A percentile compares a stretch with the other conserved stretches of the same genome.
Evolutionary conservation across 2,888 invertebrate species (phyloP).

Genomic region (Doris montereyensis): DNA sequence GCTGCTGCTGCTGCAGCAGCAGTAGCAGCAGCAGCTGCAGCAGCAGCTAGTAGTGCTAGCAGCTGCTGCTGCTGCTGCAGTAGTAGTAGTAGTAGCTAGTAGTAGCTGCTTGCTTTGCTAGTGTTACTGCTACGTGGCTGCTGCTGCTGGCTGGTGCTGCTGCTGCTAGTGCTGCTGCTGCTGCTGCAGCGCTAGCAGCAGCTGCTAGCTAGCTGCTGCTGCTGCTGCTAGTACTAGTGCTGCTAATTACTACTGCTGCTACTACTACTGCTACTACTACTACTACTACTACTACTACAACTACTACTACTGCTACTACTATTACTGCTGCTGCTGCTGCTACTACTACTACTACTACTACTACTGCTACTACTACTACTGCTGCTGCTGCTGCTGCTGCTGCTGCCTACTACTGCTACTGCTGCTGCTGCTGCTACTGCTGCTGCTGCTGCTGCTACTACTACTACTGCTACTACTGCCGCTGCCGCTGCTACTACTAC

Average conservation of each 20-base stretch:
- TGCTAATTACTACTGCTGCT: neutral
- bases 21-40: no score
- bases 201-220: neutral
- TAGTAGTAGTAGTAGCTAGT: no score
- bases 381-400: neutral
- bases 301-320: conserved; percentile 11
- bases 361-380: conserved; percentile 26
- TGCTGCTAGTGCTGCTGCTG: neutral
- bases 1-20: no score
- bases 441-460: conserved; percentile 20
- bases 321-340: neutral
- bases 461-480: conserved; percentile 25
- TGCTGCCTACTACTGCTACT: no score
- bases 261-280: neutral
- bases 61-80: no score
- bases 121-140: no score
- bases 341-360: conserved; percentile 29
- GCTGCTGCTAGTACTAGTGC: no score
- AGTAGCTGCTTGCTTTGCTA: no score
- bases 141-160: no score
- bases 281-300: neutral
- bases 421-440: neutral
- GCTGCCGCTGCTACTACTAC: conserved; percentile 22
- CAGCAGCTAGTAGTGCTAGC: no score
- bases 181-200: neutral